Evolutionary conservation across 2,113 vertebrate genomes (phyloP).

Genomic region (Mustela lutreola): DNA sequence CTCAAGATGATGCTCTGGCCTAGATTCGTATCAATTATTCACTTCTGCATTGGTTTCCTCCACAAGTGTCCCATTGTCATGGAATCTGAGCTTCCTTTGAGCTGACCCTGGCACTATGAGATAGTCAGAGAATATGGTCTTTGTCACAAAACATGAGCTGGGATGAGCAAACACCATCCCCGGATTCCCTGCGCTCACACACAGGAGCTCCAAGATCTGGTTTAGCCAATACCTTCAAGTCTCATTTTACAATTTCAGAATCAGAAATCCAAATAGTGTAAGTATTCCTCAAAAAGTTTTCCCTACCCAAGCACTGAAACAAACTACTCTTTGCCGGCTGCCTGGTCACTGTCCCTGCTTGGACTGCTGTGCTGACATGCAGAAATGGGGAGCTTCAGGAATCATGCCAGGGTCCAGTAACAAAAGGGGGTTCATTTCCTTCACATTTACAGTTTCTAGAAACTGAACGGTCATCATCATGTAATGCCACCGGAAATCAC

Average conservation of each 20-base stretch:
- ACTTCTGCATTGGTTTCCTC: background rate
- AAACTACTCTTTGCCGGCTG: too few species aligned
- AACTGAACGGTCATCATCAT: conserved; percentile 32
- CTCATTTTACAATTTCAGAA: background rate
- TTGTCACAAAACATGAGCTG: background rate
- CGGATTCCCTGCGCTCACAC: background rate
- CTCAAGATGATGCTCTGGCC: background rate
- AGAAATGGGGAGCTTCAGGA: background rate
- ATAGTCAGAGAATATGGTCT: background rate
- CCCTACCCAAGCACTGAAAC: background rate
- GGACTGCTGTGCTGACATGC: background rate
- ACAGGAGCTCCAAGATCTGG: background rate
- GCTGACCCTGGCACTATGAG: background rate
- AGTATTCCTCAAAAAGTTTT: background rate
- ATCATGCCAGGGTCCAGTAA: background rate
- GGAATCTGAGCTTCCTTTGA: background rate
- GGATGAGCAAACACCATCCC: background rate
- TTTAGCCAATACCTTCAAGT: background rate
- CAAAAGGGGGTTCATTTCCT: conserved; percentile 22
- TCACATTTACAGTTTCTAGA: conserved; percentile 56
- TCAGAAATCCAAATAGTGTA: background rate
- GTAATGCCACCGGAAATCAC: conserved; percentile 53
- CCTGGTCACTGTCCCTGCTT: background rate
- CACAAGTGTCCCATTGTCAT: background rate
- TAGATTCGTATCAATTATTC: background rate